Base-by-base conservation (phyloP, 2,888 invertebrate species). In the Acanthosepion lycidas region DNA sequence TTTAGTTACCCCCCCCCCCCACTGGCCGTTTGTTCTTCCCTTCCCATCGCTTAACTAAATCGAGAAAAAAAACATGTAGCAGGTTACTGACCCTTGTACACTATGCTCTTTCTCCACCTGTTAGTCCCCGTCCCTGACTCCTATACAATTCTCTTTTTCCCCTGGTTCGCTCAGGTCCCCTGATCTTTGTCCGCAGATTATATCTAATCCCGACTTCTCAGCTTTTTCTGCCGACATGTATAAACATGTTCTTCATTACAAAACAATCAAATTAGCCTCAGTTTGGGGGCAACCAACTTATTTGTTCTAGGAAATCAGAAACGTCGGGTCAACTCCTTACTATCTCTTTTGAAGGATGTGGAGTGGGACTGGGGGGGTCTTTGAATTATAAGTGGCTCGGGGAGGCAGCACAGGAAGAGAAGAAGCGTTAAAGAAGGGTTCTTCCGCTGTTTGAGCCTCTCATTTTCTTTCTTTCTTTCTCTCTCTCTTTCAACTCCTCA, bases 251-350 rank as follows among this genome's bases (percentile, higher is more conserved):
- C n/a, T 78, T 33, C 78, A n/a, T 33, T n/a, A n/a, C 15, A 78
- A n/a, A 78, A 78, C 78, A 78, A 78, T 78, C 78, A 78, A 78
- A 78, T 78, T 78, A 78, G 78, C n/a, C 18, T 78, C 78, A 78
- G n/a, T 78, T 78, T 78, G 78, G 15, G 78, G 78, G n/a, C 15
- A 78, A 78, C n/a, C 78, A 78, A n/a, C 12, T 78, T 78, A 78
- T 78, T 78, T n/a, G 78, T 33, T 78, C n/a, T n/a, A 15, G 78
- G n/a, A 78, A 78, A 78, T n/a, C 78, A 12, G 78, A 78, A 15
- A n/a, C 78, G 15, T 78, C 4, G 15, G 78, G 78, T 78, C 78
- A 78, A 9, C n/a, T 18, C 59, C 59, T 59, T 59, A 23, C 59
- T 59, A 59, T 59, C 59, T 59, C 20, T 59, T 59, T 33, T 4